Evolutionary conservation across 2,888 invertebrate species (phyloP), one percentile per base, ranked within the genome.

Genomic region (Tanypteryx hageni): DNA sequence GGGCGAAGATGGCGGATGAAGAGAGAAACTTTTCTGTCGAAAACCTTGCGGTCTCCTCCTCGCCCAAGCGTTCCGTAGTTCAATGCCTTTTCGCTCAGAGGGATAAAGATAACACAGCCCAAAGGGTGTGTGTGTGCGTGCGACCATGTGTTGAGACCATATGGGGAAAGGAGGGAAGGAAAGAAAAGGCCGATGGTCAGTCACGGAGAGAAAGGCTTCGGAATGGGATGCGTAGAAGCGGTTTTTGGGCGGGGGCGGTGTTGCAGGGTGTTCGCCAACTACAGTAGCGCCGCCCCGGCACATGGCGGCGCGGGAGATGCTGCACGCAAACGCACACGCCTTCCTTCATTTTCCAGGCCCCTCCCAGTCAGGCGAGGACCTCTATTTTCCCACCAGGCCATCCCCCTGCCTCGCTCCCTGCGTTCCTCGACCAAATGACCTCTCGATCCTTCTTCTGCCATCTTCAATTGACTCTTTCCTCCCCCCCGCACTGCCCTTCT

Each of bases 81-180:
- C 7, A 13, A 76, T 27, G 27, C 13, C 76, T 76, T 27, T 76
- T 27, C 76, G 22, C 14, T 11, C 16, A 9, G 13, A 13, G 76
- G 27, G 11, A 76, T 76, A 76, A 44, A 27, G 76, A 76, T 27
- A 76, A 76, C 22, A 27, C 76, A 22, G 18, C 22, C 76, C 22
- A 27, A 27, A 76, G 27, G 18, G 27, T 13, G 27, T 76, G 27
- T 27, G 0, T 68, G 44, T 68, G 64, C 64, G 4, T 64, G 18
- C 64, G 68, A 68, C 76, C 76, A 76, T 27, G 76, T 76, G 76
- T 76, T 13, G 76, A 76, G 27, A 14, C 76, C 76, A 76, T 76
- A 11, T 27, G 76, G 27, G 76, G 76, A 76, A 76, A 10, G 4
- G 27, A 13, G 27, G 27, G 76, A 61, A 61, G 13, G 61, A 27